These are phyloP conservation scores for Centropristis striata DNA, from an alignment of 2,113 vertebrate species.

Conservation along the genomic window DNA sequence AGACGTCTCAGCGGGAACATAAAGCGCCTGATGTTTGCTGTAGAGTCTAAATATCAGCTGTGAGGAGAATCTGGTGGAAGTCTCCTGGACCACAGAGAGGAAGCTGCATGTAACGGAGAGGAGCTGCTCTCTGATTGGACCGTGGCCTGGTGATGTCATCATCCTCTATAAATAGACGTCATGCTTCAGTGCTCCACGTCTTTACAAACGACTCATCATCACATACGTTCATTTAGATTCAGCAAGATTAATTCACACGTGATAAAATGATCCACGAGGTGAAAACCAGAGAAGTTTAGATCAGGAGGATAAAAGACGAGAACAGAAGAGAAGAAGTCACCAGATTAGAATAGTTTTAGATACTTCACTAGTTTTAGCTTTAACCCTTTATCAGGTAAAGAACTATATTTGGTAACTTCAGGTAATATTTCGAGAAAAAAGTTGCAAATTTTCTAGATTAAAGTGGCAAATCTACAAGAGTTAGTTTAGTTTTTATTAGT, in stretches of 20 bases:
- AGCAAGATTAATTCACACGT: neutral
- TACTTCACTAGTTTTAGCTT: too few species aligned
- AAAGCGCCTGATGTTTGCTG: conserved; percentile 11
- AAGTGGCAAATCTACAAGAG: too few species aligned
- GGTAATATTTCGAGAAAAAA: too few species aligned
- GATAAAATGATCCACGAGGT: neutral
- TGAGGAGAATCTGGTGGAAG: too few species aligned
- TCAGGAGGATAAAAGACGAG: neutral
- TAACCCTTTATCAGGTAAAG: too few species aligned
- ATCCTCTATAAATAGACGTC: conserved; percentile 58
- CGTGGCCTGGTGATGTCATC: conserved; percentile 73
- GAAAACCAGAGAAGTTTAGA: conserved; percentile 6
- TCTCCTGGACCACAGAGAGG: conserved; percentile 54
- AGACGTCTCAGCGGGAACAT: conserved; percentile 29
- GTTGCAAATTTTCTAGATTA: too few species aligned
- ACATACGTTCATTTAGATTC: conserved; percentile 10
- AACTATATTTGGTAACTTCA: too few species aligned
- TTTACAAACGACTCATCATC: conserved; percentile 31
- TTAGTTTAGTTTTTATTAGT: too few species aligned
- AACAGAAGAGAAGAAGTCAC: conserved; percentile 5
- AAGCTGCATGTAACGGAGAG: conserved; percentile 47
- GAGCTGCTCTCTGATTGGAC: conserved; percentile 65
- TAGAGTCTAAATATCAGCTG: conserved; percentile 49
- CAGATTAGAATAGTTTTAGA: too few species aligned
- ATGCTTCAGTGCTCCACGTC: conserved; percentile 24